Conservation (phyloP, 2,797 vertebrate species). For the Syngnathus acus region DNA sequence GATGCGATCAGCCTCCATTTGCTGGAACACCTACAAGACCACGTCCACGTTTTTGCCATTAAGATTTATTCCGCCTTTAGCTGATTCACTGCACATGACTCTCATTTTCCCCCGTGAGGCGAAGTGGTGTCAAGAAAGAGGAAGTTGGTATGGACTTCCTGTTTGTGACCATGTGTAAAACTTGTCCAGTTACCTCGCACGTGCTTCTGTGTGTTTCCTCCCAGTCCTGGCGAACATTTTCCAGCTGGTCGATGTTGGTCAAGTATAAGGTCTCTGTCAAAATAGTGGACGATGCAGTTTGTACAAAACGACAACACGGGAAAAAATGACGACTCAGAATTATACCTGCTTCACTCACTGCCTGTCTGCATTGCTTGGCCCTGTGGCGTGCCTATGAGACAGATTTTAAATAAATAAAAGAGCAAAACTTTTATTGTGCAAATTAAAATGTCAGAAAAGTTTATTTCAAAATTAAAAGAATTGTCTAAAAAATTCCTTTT, state of each 20-base stretch:
- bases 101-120: constrained; percentile 6
- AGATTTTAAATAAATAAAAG: too few relatives aligned
- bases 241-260: constrained; percentile 71
- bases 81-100: not conserved
- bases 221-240: constrained; percentile 79
- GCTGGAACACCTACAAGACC: constrained; percentile 79
- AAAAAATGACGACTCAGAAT: not conserved
- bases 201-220: constrained; percentile 81
- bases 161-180: not conserved
- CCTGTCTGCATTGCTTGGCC: constrained; percentile 76
- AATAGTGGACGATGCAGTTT: not conserved
- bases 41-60: not conserved
- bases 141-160: not conserved
- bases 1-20: constrained; percentile 83
- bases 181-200: constrained; percentile 73
- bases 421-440: not conserved
- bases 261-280: constrained; percentile 74
- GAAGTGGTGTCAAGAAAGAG: not conserved
- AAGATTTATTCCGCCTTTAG: constrained; percentile 1
- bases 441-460: not conserved
- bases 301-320: too few relatives aligned
- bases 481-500: too few relatives aligned
- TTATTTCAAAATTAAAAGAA: not conserved
- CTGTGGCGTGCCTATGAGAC: constrained; percentile 73
- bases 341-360: constrained; percentile 79